Evolutionary conservation across 2,113 vertebrate genomes (phyloP), one percentile per base, ranked within the genome.

Genomic region (Manacus vitellinus): DNA sequence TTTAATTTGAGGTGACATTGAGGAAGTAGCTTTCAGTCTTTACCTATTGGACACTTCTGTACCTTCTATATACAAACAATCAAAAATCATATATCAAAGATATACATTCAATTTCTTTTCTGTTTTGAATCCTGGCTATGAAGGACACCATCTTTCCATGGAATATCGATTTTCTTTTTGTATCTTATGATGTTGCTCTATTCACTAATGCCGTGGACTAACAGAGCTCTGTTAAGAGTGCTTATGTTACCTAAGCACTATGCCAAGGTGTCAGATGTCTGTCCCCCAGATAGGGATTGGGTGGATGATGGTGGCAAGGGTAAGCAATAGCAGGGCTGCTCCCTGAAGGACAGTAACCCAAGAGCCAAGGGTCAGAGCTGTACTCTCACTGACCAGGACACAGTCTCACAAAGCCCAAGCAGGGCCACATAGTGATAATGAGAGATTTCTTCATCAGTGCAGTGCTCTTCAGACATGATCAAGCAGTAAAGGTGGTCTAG

Each of bases 381-480:
- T 62, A 23, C 14, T 62, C n/a, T 43, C 75, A 41, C 21, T 37
- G 66, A 58, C 8, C 14, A 31, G 31, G 12, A 62, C 27, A 58
- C 19, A 52, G 43, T 30, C 18, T 21, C 6, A 4, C 28, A 59
- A 41, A 47, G 52, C 24, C 8, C 31, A 18, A 63, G 35, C 41
- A 66, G n/a, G 49, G 17, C 20, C 7, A 2, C 3, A 0, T 1
- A 12, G 30, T 30, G 46, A 54, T 28, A 44, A 6, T 1, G 28
- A 70, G n/a, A 56, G 9, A 2, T 44, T 85, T 82, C 65, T 62
- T 92, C 37, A 66, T 8, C 46, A 74, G 6, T 8, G 27, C 9
- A 11, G 30, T 6, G 24, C 0, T 0, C n/a, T 58, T 71, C 43
- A 78, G 27, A 47, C 27, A 66, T 0, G 0, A 35, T 17, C 47